Evolutionary conservation across 1,140 invertebrate species (phyloP).

Genomic region (Sinella curviseta): DNA sequence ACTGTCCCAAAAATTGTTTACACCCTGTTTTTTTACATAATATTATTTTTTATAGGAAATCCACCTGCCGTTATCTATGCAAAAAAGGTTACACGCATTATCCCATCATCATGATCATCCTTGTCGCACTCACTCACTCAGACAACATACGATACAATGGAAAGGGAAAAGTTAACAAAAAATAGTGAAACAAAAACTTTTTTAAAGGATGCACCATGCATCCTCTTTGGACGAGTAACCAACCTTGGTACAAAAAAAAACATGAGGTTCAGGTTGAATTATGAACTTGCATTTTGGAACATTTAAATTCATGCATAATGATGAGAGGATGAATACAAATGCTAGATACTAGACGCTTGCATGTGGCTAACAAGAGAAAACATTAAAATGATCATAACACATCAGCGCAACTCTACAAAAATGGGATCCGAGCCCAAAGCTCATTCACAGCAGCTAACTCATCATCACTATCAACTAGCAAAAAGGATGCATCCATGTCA

Average conservation of each 20-base stretch:
- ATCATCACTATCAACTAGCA: not conserved
- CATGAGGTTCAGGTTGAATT: not conserved
- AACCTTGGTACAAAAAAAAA: not conserved
- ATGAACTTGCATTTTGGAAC: not conserved
- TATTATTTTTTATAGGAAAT: not conserved
- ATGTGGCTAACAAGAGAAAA: constrained; percentile 1
- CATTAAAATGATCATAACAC: not conserved
- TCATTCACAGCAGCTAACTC: too few relatives aligned
- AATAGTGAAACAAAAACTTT: constrained; percentile 6
- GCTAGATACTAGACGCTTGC: not conserved
- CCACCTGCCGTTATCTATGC: constrained; percentile 10
- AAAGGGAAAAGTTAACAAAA: constrained; percentile 21
- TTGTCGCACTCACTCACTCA: too few relatives aligned
- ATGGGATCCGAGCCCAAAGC: too few relatives aligned
- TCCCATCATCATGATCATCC: not conserved
- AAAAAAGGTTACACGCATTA: constrained; percentile 23
- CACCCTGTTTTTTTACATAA: not conserved
- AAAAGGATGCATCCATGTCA: not conserved
- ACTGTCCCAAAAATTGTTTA: constrained; percentile 15
- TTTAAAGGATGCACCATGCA: constrained; percentile 1
- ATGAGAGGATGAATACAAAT: too few relatives aligned
- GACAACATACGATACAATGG: not conserved
- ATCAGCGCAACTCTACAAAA: not conserved
- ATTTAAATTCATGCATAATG: not conserved
- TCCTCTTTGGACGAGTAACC: not conserved